These are phyloP conservation scores for Celastrina argiolus DNA, from an alignment of 2,888 invertebrate species.

Conservation along the genomic window DNA sequence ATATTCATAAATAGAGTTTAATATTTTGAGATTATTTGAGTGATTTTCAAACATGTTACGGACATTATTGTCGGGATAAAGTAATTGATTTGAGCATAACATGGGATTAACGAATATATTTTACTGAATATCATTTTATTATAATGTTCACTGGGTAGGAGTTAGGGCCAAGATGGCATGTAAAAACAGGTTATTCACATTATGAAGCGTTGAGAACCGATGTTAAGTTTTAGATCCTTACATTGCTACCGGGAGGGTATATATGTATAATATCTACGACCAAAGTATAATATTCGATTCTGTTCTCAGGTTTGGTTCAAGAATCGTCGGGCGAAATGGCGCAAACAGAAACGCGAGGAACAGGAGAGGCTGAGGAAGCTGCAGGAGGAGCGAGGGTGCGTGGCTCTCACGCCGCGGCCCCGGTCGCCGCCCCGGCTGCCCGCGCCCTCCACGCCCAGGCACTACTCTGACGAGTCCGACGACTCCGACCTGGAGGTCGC, in stretches of 20 bases:
- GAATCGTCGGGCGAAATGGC: slow-evolving; percentile 96
- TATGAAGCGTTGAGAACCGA: too few relatives aligned
- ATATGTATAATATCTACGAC: too few relatives aligned
- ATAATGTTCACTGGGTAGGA: background rate
- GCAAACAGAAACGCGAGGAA: slow-evolving; percentile 94
- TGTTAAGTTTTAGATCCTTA: too few relatives aligned
- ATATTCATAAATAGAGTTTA: slow-evolving; percentile 20
- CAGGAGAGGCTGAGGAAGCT: slow-evolving; percentile 89
- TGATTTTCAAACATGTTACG: slow-evolving; percentile 4
- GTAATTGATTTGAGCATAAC: background rate
- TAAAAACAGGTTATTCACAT: too few relatives aligned
- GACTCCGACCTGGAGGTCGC: slow-evolving; percentile 90
- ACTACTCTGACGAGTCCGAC: slow-evolving; percentile 82
- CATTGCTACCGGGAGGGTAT: too few relatives aligned
- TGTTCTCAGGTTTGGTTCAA: slow-evolving; percentile 95
- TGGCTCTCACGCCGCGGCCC: slow-evolving; percentile 52
- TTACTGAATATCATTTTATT: background rate
- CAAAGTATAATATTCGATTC: slow-evolving; percentile 21
- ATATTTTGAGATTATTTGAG: slow-evolving; percentile 13
- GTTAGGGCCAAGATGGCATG: too few relatives aligned
- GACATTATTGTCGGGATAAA: background rate
- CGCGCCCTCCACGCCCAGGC: slow-evolving; percentile 53
- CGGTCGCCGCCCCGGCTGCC: slow-evolving; percentile 42
- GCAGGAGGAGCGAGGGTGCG: slow-evolving; percentile 84
- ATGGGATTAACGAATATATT: background rate